phyloP scores from a whole-genome alignment of 1,140 invertebrate species.

The Diuraphis noxia region DNA sequence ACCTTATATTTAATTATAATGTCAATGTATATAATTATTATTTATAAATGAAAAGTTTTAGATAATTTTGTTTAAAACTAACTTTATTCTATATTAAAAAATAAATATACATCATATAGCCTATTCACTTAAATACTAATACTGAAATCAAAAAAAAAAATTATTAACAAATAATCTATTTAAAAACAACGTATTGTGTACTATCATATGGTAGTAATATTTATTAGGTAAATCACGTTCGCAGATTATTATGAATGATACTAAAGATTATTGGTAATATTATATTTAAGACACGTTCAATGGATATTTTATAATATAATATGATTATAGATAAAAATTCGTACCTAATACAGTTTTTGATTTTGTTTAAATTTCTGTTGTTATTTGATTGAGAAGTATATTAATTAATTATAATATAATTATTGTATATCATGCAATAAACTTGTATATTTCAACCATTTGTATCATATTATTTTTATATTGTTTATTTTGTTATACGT shows the following conservation, averaged over 20 bases:
- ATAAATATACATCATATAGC: no score
- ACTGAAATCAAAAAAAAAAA: not conserved
- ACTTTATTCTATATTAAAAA: no score
- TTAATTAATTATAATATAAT: no score
- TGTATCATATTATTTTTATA: no score
- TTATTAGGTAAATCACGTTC: slow-evolving; percentile 2
- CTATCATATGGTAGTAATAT: not conserved
- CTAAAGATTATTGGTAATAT: not conserved
- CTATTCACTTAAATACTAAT: no score
- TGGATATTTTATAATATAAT: not conserved
- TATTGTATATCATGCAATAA: no score
- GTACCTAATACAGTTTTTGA: not conserved
- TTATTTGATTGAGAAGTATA: no score
- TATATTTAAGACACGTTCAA: not conserved
- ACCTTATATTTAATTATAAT: no score
- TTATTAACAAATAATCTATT: not conserved
- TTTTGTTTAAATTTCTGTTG: not conserved
- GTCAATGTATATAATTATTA: no score
- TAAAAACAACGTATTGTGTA: not conserved
- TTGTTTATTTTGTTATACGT: no score
- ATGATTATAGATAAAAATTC: not conserved
- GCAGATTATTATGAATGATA: slow-evolving; percentile 1
- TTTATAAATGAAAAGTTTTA: not conserved
- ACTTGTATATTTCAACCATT: no score
- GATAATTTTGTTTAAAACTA: no score